Evolutionary conservation across 53 echinoderm and acorn worm genomes (phyloP).

Genomic region (Echinometra lucunter): DNA sequence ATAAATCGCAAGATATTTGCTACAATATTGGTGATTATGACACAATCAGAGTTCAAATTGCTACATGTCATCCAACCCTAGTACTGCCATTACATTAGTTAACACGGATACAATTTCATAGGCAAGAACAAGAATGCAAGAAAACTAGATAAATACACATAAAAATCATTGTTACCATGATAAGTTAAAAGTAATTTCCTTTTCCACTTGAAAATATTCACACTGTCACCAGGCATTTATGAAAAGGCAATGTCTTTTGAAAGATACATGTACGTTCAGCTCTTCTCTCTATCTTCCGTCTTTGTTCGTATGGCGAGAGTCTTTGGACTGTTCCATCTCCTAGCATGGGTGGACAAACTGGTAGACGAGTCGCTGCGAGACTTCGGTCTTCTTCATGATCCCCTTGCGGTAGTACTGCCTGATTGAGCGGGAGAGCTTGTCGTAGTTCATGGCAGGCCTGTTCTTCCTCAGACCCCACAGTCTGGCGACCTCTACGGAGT

Average conservation of each 20-base stretch:
- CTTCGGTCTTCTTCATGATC: slow-evolving; percentile 99
- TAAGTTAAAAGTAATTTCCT: background rate
- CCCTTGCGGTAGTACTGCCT: slow-evolving; percentile 97
- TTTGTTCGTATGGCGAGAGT: background rate
- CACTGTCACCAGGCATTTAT: background rate
- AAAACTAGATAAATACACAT: background rate
- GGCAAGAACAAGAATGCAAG: background rate
- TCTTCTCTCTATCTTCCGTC: slow-evolving; percentile 6
- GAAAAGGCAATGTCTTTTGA: background rate
- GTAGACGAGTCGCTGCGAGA: slow-evolving; percentile 95
- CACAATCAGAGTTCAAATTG: background rate
- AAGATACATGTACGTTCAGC: background rate
- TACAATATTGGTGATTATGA: slow-evolving; percentile 32
- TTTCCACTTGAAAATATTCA: background rate
- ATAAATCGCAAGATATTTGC: slow-evolving; percentile 51
- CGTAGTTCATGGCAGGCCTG: slow-evolving; percentile 98
- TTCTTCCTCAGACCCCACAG: slow-evolving; percentile 98
- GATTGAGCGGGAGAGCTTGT: slow-evolving; percentile 97
- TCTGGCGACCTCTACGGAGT: slow-evolving; percentile 93
- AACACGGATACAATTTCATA: background rate
- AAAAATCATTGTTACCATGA: background rate
- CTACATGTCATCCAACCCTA: slow-evolving; percentile 34
- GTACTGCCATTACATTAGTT: slow-evolving; percentile 39
- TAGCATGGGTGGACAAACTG: slow-evolving; percentile 96
- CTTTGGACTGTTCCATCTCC: background rate